phyloP scores from a whole-genome alignment of 2,888 invertebrate species.

The Nudaria mundana region DNA sequence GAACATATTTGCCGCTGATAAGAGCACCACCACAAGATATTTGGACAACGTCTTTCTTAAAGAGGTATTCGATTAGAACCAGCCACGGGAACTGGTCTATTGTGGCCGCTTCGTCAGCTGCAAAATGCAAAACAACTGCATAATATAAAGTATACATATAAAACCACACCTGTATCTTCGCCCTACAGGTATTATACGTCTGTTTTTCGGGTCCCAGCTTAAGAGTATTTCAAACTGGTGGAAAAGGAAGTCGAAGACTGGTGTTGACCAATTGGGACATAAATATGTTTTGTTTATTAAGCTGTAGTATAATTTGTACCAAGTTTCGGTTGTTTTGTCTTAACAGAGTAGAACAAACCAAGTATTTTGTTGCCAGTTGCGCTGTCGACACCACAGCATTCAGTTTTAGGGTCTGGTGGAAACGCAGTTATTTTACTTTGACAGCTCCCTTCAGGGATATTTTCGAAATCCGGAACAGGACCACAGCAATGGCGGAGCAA shows the following conservation, averaged over 20 bases:
- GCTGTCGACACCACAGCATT: constrained; percentile 57
- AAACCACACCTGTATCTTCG: too few species aligned
- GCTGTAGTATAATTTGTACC: too few species aligned
- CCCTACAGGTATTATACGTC: too few species aligned
- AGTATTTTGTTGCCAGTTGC: constrained; percentile 45
- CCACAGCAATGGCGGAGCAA: constrained; percentile 53
- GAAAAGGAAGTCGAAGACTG: too few species aligned
- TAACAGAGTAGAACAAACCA: too few species aligned
- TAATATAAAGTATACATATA: too few species aligned
- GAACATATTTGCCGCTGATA: constrained; percentile 73
- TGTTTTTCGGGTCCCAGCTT: too few species aligned
- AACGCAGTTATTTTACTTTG: constrained; percentile 26
- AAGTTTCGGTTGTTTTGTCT: too few species aligned
- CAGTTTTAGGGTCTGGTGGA: constrained; percentile 42
- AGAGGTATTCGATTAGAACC: constrained; percentile 68
- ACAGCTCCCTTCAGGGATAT: constrained; percentile 17
- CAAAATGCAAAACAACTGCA: too few species aligned
- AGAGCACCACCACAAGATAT: constrained; percentile 66
- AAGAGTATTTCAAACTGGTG: too few species aligned
- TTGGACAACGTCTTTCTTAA: constrained; percentile 33
- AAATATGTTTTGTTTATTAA: too few species aligned
- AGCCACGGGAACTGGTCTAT: constrained; percentile 82
- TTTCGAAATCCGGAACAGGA: constrained; percentile 5
- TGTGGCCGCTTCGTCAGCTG: constrained; percentile 54
- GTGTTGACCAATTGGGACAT: too few species aligned